Evolutionary conservation across 2,797 vertebrate species (phyloP).

Genomic region (Pantherophis vulpinus): DNA sequence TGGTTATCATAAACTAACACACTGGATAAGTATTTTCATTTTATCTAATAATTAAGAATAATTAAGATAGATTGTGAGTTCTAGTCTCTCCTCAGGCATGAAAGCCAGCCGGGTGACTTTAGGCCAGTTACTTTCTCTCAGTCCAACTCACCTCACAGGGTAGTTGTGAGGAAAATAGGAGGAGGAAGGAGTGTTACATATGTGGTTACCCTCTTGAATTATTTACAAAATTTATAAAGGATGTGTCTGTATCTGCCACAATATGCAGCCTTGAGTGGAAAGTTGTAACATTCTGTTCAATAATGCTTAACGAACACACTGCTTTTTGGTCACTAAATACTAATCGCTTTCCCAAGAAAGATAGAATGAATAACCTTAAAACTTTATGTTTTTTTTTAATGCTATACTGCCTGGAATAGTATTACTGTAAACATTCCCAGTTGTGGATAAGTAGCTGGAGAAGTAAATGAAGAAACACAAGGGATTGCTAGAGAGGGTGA

Average conservation of each 20-base stretch:
- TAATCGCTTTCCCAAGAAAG: constrained; percentile 7
- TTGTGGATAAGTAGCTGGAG: background rate
- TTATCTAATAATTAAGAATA: constrained; percentile 42
- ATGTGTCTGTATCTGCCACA: constrained; percentile 24
- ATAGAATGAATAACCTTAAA: background rate
- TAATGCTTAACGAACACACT: constrained; percentile 45
- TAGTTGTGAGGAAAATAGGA: background rate
- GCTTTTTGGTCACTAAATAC: constrained; percentile 33
- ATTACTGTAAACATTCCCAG: background rate
- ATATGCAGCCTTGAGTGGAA: constrained; percentile 46
- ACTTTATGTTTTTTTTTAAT: background rate
- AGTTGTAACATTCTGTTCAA: constrained; percentile 25
- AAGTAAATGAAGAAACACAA: background rate
- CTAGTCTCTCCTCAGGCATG: background rate
- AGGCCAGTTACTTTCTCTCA: background rate
- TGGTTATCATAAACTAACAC: background rate
- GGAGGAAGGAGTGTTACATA: background rate
- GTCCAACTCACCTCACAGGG: background rate
- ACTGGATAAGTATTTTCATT: constrained; percentile 25
- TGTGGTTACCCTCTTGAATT: background rate
- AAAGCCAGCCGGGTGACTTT: background rate
- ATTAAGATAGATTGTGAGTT: background rate
- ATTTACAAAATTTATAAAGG: background rate
- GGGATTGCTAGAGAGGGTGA: background rate
- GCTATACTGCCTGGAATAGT: background rate